These are phyloP conservation scores for Erebia epiphron DNA, from an alignment of 2,888 invertebrate species.

Conservation along the genomic window DNA sequence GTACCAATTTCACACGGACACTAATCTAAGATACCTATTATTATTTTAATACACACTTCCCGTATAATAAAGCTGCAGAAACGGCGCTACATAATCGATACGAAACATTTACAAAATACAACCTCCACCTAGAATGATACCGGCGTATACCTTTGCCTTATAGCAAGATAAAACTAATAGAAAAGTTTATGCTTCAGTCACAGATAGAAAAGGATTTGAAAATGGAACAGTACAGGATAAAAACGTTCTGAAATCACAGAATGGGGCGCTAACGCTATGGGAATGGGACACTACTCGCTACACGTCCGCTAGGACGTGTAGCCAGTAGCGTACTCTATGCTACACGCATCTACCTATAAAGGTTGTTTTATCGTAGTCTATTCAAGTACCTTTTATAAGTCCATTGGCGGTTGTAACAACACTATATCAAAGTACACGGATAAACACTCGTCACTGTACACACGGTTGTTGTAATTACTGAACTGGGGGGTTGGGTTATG, in stretches of 20 bases:
- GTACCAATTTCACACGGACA: too few species aligned
- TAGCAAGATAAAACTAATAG: not conserved
- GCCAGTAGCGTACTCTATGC: conserved; percentile 37
- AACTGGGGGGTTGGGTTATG: conserved; percentile 53
- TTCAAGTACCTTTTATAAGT: conserved; percentile 40
- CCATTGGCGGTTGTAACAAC: conserved; percentile 39
- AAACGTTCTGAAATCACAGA: conserved; percentile 32
- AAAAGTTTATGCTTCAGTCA: not conserved
- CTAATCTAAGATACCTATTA: too few species aligned
- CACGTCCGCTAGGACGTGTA: conserved; percentile 26
- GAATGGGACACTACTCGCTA: too few species aligned
- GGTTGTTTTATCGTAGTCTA: not conserved
- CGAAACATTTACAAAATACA: conserved; percentile 15
- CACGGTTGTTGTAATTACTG: conserved; percentile 36
- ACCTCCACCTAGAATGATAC: not conserved
- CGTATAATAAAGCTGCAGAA: not conserved
- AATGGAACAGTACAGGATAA: conserved; percentile 22
- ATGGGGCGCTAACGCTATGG: conserved; percentile 22
- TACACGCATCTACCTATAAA: conserved; percentile 25
- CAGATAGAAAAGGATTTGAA: conserved; percentile 18
- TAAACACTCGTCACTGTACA: conserved; percentile 42
- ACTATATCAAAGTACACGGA: conserved; percentile 37
- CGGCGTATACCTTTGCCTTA: conserved; percentile 7
- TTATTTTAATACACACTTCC: conserved; percentile 8
- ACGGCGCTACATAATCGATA: conserved; percentile 13